Evolutionary conservation across 2,888 invertebrate species (phyloP).

Genomic region (Schizaphis graminum): DNA sequence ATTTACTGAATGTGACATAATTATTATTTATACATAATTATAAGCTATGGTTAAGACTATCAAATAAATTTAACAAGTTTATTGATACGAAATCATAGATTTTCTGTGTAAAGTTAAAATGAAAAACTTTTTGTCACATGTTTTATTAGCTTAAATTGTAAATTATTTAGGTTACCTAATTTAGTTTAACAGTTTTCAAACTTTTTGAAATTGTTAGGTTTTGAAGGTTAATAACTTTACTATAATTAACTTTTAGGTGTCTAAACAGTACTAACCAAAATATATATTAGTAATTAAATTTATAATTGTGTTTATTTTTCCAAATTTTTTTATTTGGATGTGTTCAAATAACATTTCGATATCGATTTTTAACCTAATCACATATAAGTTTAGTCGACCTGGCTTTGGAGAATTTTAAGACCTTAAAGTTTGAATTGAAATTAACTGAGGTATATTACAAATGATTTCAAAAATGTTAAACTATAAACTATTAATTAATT

Average conservation of each 20-base stretch:
- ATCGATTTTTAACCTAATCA: not conserved
- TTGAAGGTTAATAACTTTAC: not conserved
- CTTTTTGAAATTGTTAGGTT: not conserved
- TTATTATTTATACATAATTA: not conserved
- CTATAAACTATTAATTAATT: not conserved
- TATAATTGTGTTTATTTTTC: not conserved
- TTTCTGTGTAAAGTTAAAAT: not conserved
- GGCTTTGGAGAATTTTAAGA: not conserved
- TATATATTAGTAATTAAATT: not conserved
- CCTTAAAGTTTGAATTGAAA: not conserved
- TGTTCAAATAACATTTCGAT: not conserved
- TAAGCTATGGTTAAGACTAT: not conserved
- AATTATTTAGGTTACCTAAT: not conserved
- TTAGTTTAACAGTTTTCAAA: not conserved
- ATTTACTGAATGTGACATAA: not conserved
- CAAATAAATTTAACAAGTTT: not conserved
- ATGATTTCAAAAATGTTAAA: not conserved
- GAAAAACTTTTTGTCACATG: not conserved
- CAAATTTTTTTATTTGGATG: not conserved
- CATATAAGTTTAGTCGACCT: not conserved
- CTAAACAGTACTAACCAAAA: not conserved
- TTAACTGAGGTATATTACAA: not conserved
- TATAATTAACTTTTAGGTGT: not conserved
- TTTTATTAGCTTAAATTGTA: not conserved
- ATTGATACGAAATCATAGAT: not conserved